Evolutionary conservation across 2,888 invertebrate species (phyloP).

Genomic region (Craniophora ligustri): DNA sequence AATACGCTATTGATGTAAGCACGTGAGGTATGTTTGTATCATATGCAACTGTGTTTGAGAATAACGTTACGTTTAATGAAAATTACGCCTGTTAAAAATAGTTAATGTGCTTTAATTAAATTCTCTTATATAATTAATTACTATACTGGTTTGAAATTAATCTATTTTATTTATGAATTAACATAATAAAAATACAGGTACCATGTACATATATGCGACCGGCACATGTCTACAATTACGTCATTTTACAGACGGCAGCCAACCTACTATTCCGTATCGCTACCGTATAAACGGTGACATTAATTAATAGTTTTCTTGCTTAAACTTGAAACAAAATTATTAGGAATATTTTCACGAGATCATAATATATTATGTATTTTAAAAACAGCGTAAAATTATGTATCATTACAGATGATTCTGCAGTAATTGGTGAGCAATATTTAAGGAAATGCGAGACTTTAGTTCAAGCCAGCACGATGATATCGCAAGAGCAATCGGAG

Average conservation of each 20-base stretch:
- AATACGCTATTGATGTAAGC: constrained; percentile 55
- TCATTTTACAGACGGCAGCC: constrained; percentile 62
- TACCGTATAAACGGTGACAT: no score
- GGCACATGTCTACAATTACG: constrained; percentile 55
- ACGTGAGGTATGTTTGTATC: constrained; percentile 35
- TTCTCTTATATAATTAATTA: background rate
- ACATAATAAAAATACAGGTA: constrained; percentile 48
- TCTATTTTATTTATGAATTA: constrained; percentile 13
- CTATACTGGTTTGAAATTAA: background rate
- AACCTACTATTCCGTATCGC: constrained; percentile 56
- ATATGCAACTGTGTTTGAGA: constrained; percentile 30
- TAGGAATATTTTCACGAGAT: no score
- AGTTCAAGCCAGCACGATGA: constrained; percentile 83
- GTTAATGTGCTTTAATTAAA: constrained; percentile 18
- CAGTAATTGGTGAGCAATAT: constrained; percentile 87
- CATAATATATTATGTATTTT: no score
- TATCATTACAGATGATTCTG: constrained; percentile 73
- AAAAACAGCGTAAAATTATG: background rate
- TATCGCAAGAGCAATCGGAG: constrained; percentile 85
- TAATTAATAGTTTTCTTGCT: no score
- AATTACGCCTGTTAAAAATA: background rate
- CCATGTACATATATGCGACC: no score
- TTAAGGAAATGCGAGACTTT: constrained; percentile 91
- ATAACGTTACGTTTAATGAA: constrained; percentile 5
- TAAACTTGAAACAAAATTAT: no score